These are phyloP conservation scores for Anableps anableps DNA, from an alignment of 2,797 vertebrate species.

Conservation along the genomic window DNA sequence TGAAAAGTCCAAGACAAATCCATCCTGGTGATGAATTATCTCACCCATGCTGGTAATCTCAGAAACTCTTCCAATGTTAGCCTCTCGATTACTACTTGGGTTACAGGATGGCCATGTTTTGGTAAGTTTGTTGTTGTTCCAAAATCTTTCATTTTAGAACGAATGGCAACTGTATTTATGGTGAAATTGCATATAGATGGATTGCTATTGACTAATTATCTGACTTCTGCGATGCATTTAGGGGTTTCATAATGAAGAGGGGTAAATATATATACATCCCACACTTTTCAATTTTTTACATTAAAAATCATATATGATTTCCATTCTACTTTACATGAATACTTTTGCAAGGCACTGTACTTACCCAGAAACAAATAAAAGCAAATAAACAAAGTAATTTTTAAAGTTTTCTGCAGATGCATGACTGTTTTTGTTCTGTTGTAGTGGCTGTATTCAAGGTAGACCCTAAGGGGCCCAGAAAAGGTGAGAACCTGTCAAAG, in stretches of 20 bases:
- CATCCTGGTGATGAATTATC: not conserved
- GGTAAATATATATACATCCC: not conserved
- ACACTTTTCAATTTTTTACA: not conserved
- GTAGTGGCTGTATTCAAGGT: not conserved
- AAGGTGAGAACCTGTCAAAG: not conserved
- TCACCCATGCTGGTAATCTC: not conserved
- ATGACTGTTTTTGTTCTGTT: not conserved
- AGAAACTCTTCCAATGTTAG: not conserved
- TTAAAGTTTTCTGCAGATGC: not conserved
- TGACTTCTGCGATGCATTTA: not conserved
- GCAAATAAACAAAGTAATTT: not conserved
- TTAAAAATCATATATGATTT: not conserved
- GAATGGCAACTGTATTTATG: not conserved
- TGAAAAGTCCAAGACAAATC: not conserved
- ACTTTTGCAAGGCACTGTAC: slow-evolving; percentile 3
- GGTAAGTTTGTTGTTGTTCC: not conserved
- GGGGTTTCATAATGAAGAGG: not conserved
- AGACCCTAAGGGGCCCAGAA: not conserved
- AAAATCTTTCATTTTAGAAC: not conserved
- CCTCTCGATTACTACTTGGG: not conserved
- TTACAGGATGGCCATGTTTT: not conserved
- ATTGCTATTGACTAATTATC: not conserved
- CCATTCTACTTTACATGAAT: not conserved
- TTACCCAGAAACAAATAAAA: not conserved
- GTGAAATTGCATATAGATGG: not conserved